Conservation (phyloP, 2,888 invertebrate species). For the Netelia virgata region DNA sequence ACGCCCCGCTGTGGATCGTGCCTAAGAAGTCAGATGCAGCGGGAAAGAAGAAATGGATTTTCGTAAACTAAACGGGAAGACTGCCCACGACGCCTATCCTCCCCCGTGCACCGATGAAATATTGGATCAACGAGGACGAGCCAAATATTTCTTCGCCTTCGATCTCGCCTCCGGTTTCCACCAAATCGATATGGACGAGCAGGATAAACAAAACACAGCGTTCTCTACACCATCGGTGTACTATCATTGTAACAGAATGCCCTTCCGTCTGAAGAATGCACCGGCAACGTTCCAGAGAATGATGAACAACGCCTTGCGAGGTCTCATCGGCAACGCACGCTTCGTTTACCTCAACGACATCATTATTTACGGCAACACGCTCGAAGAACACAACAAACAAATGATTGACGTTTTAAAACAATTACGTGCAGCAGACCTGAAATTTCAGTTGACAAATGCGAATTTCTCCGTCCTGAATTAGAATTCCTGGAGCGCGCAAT, state of each 20-base stretch:
- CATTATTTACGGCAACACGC: too few relatives aligned
- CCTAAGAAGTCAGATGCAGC: too few relatives aligned
- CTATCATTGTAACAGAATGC: slow-evolving; percentile 25
- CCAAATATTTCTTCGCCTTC: slow-evolving; percentile 17
- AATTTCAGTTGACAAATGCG: neutral
- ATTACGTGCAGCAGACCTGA: too few relatives aligned
- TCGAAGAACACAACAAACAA: too few relatives aligned
- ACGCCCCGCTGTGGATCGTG: too few relatives aligned
- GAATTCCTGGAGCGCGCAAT: too few relatives aligned
- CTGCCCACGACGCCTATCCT: slow-evolving; percentile 1
- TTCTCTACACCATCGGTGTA: slow-evolving; percentile 12
- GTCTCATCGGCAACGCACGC: too few relatives aligned
- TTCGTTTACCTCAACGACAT: too few relatives aligned
- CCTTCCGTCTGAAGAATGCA: slow-evolving; percentile 13
- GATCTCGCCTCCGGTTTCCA: slow-evolving; percentile 15
- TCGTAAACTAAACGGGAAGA: slow-evolving; percentile 1
- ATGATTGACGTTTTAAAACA: too few relatives aligned
- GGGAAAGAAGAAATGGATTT: too few relatives aligned
- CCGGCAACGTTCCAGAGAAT: too few relatives aligned
- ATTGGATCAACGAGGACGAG: slow-evolving; percentile 12
- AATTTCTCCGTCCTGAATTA: neutral
- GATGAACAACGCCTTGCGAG: too few relatives aligned
- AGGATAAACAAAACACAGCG: neutral
- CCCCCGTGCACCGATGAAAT: slow-evolving; percentile 15
- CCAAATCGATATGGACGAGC: slow-evolving; percentile 9